These are phyloP conservation scores for Platyscapa corneri DNA, from an alignment of 1,140 invertebrate species.

Conservation along the genomic window DNA sequence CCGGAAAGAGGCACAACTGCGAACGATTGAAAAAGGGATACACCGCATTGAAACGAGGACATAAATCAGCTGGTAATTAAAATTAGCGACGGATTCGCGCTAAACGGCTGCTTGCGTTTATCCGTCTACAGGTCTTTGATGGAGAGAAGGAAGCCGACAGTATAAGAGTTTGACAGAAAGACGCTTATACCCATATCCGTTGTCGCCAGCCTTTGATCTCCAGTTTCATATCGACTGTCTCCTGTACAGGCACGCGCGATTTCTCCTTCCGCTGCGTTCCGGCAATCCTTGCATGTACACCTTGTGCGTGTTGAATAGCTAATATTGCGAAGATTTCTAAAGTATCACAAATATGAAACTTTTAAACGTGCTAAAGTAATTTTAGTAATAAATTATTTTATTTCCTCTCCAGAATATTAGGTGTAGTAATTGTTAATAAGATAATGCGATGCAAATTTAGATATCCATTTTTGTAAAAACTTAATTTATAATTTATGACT, in stretches of 20 bases:
- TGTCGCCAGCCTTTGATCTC: constrained; percentile 73
- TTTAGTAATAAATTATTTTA: not conserved
- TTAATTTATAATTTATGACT: too few relatives aligned
- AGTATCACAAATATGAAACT: not conserved
- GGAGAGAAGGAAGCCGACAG: constrained; percentile 59
- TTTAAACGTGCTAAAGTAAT: not conserved
- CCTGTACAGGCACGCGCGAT: constrained; percentile 39
- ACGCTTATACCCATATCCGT: constrained; percentile 69
- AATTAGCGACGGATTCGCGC: constrained; percentile 72
- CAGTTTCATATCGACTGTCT: constrained; percentile 58
- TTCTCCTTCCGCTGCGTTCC: constrained; percentile 36
- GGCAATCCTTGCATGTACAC: not conserved
- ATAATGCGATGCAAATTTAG: not conserved
- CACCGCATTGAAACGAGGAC: constrained; percentile 19
- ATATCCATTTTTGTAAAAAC: not conserved
- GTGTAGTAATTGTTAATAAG: too few relatives aligned
- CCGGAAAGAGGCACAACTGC: too few relatives aligned
- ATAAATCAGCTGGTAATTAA: constrained; percentile 72
- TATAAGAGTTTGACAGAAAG: constrained; percentile 50
- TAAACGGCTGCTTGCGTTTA: constrained; percentile 73
- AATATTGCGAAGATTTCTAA: too few relatives aligned
- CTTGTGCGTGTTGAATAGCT: not conserved
- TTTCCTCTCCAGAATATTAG: not conserved
- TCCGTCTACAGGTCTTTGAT: constrained; percentile 72
- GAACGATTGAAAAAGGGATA: too few relatives aligned